Evolutionary conservation across 2,113 vertebrate species (phyloP).

Genomic region (Pollimyrus isidori): DNA sequence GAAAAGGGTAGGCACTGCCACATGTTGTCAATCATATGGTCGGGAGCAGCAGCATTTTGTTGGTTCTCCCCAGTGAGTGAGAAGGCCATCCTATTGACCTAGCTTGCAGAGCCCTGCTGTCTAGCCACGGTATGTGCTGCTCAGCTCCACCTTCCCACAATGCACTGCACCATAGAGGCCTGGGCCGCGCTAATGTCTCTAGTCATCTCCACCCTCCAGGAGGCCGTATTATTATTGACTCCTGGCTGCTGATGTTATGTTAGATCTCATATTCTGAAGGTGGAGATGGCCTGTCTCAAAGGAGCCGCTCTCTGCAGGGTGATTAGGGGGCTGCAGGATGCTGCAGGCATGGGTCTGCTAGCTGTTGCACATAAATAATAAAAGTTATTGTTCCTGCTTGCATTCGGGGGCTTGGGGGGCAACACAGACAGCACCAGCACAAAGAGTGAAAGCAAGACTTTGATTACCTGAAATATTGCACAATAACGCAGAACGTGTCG

Average conservation of each 20-base stretch:
- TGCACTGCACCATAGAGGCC: background rate
- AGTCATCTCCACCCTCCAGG: conserved; percentile 1
- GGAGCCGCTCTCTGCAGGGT: background rate
- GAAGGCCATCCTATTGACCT: background rate
- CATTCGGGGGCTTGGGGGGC: background rate
- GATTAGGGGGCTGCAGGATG: background rate
- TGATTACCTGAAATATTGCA: conserved; percentile 32
- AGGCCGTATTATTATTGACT: background rate
- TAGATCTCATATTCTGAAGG: background rate
- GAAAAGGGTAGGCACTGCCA: background rate
- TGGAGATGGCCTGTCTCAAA: background rate
- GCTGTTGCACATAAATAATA: conserved; percentile 1
- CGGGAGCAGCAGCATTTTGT: background rate
- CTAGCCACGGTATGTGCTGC: background rate
- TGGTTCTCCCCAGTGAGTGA: background rate
- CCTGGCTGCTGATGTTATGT: background rate
- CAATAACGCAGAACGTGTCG: conserved; percentile 32
- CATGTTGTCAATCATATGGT: background rate
- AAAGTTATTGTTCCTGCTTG: conserved; percentile 38
- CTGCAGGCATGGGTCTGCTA: background rate
- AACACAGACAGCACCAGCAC: conserved; percentile 17
- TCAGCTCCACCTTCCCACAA: background rate
- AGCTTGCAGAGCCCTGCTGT: background rate
- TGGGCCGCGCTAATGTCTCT: background rate
- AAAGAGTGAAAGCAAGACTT: conserved; percentile 24